phyloP scores from a whole-genome alignment of 2,888 invertebrate genomes.

The Epirrhoe tristata region DNA sequence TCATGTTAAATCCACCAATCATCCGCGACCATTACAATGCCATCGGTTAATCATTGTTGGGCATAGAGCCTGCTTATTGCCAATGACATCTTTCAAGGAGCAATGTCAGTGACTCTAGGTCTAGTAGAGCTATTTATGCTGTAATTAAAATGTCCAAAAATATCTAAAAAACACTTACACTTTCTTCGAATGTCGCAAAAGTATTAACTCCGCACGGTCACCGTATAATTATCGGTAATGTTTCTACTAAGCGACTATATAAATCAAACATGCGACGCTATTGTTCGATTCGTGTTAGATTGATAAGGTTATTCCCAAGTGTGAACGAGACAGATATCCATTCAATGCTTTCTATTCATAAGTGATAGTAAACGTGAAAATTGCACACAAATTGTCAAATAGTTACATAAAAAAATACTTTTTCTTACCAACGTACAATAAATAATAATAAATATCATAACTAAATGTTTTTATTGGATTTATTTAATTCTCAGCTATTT shows the following conservation, averaged over 20 bases:
- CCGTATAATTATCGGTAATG: slow-evolving; percentile 83
- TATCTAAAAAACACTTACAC: neutral
- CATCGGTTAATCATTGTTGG: too few species aligned
- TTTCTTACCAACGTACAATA: neutral
- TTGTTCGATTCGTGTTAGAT: slow-evolving; percentile 85
- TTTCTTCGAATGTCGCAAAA: slow-evolving; percentile 50
- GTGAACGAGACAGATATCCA: slow-evolving; percentile 82
- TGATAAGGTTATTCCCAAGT: slow-evolving; percentile 83
- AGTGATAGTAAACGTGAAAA: slow-evolving; percentile 69
- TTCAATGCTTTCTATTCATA: slow-evolving; percentile 78
- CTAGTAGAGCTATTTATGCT: too few species aligned
- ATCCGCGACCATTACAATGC: too few species aligned
- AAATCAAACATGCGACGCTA: slow-evolving; percentile 85
- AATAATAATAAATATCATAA: neutral
- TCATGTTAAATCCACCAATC: too few species aligned
- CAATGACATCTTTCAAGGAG: too few species aligned
- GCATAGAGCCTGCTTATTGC: too few species aligned
- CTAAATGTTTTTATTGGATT: neutral
- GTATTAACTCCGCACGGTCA: slow-evolving; percentile 67
- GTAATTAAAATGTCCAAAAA: too few species aligned
- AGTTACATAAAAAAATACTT: neutral
- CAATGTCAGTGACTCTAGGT: too few species aligned
- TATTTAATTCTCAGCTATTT: neutral
- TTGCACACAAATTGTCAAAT: slow-evolving; percentile 43
- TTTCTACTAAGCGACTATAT: slow-evolving; percentile 85